Evolutionary conservation across 64 coral and sea anemone genomes (phyloP), one percentile per base, ranked within the genome.

Genomic region (Hydrozoanthus tunicans): DNA sequence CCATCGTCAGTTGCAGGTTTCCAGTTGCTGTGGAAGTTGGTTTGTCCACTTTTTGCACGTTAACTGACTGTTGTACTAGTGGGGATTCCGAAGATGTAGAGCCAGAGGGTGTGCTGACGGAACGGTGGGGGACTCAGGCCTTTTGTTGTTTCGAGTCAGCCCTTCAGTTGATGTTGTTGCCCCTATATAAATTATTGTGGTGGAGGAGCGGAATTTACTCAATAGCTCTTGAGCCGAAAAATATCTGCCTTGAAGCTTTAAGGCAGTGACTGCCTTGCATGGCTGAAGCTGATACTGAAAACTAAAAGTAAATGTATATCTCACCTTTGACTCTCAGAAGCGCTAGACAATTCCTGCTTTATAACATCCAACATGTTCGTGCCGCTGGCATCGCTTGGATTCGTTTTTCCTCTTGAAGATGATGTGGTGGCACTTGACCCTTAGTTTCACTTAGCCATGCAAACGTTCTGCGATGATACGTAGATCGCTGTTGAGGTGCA

Each of bases 401-500:
- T 76, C 73, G 1, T 53, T 76, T 76, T 76, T 76, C 32, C 51
- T 76, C 73, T 76, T 76, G 5, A 76, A 25, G 27, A 76, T 76
- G 4, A 3, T 76, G 73, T 76, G 73, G 23, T 76, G 73, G 73
- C 0, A 52, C 73, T 52, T 76, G 73, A 76, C 73, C 27, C 23
- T 53, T 2, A 76, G 9, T 43, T 76, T 43, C 73, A 76, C 20
- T 75, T 7, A 75, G 12, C 72, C 72, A 32, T 32, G 52, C 72
- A 24, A 75, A 75, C 72, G 72, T 75, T 75, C 72, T 75, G 32
- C 72, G 20, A 75, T 75, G 72, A 75, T 75, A 75, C 6, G 72
- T 75, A 75, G 72, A 75, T 75, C 72, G 72, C 72, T 17, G 72
- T 52, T 75, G 72, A 75, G 72, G 72, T 75, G 72, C 27, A 75